These are phyloP conservation scores for Sebastes trivittatus DNA, from an alignment of 2,797 vertebrate species.

Conservation along the genomic window DNA sequence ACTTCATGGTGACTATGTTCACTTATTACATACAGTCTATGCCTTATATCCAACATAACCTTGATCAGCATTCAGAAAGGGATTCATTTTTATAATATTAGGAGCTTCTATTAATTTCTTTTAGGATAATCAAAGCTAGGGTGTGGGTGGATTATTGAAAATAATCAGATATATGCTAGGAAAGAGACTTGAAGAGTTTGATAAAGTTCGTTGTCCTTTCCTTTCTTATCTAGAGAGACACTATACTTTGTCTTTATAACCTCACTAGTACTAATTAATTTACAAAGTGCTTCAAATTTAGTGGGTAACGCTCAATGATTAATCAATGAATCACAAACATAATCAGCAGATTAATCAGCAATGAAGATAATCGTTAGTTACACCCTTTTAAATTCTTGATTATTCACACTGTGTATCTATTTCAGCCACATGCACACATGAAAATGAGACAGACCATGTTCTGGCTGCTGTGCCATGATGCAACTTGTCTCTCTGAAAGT, in stretches of 20 bases:
- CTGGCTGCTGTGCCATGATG: background rate
- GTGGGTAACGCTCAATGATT: background rate
- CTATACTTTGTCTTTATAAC: background rate
- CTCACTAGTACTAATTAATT: rapidly evolving
- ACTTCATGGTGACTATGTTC: too few species aligned
- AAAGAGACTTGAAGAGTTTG: background rate
- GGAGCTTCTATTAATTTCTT: too few species aligned
- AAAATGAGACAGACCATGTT: background rate
- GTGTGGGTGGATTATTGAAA: too few species aligned
- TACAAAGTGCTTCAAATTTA: background rate
- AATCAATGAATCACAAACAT: background rate
- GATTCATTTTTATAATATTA: too few species aligned
- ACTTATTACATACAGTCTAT: too few species aligned
- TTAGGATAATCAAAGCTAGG: too few species aligned
- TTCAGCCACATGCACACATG: background rate
- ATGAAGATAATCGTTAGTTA: background rate
- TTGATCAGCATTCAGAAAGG: too few species aligned
- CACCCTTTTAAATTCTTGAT: background rate
- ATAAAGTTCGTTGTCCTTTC: background rate
- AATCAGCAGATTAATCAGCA: background rate
- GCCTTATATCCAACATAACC: too few species aligned
- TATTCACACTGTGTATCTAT: background rate
- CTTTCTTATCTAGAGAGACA: background rate
- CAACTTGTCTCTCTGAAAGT: background rate
- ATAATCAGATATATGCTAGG: background rate